Evolutionary conservation across 2,888 invertebrate species (phyloP), one percentile per base, ranked within the genome.

Genomic region (Spilosoma lubricipeda): DNA sequence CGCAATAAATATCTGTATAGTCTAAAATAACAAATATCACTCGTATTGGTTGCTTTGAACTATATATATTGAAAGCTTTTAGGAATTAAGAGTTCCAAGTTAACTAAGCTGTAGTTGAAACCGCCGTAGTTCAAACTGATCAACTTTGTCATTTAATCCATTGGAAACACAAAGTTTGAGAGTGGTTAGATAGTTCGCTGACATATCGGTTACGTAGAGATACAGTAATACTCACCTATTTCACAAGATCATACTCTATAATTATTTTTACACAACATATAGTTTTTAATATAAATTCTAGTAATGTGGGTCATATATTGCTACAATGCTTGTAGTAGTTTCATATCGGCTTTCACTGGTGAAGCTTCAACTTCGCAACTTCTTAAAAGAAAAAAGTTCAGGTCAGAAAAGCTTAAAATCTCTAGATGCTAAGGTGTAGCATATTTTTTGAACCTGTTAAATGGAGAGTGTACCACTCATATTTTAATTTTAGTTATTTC

Each of bases 141-240:
- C 20, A 68, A 72, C 67, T 72, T 72, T 63, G 67, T 68, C 30
- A 63, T 70, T 70, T 67, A 68, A 72, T 72, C 72, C 68, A 72
- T 63, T 72, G 63, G 48, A 45, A 72, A 42, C 72, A 63, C 67
- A 63, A 72, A 67, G 67, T 72, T 72, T 18, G 67, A 7, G 27
- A 45, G 33, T 56, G 45, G 8, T 20, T 15, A 56, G 68, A 64
- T 63, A 56, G 45, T 63, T 39, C 23, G 45, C n/a, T 68, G 33
- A 72, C 59, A 72, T 63, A 72, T 72, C 27, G 68, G 63, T 63
- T 68, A 68, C 36, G 67, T 63, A 27, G 23, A 42, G 36, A 39
- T 36, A 59, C 42, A 56, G 67, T 42, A 59, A 56, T 59, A 67
- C 11, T 27, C n/a, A n/a, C n/a, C n/a, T 42, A 36, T 36, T 69